Evolutionary conservation across 2,797 vertebrate species (phyloP).

Genomic region (Vultur gryphus): DNA sequence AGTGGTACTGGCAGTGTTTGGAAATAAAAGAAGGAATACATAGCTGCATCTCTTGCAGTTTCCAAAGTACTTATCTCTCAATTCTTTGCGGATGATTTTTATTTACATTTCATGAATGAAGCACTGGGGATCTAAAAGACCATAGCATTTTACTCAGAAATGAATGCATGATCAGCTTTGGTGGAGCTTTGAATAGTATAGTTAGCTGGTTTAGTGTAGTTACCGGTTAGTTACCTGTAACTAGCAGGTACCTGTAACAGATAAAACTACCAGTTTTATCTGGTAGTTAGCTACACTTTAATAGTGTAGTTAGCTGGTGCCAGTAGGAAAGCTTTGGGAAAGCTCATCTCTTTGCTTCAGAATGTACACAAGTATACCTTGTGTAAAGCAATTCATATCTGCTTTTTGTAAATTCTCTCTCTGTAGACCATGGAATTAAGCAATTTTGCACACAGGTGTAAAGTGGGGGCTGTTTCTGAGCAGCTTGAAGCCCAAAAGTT

Average conservation of each 20-base stretch:
- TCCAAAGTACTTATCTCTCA: not conserved
- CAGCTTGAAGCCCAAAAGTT: not conserved
- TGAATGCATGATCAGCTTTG: not conserved
- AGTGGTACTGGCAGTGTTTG: not conserved
- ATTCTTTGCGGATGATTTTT: not conserved
- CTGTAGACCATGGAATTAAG: not conserved
- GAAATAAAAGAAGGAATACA: not conserved
- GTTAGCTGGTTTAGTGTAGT: not conserved
- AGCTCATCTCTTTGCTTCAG: not conserved
- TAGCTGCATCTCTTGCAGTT: not conserved
- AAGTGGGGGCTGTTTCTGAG: not conserved
- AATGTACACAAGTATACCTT: not conserved
- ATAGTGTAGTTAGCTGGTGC: not conserved
- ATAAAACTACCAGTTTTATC: not conserved
- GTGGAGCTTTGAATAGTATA: not conserved
- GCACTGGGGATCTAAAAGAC: not conserved
- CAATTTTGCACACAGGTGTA: not conserved
- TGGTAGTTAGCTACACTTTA: not conserved
- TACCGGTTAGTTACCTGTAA: not conserved
- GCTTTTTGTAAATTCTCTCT: not conserved
- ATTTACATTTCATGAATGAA: not conserved
- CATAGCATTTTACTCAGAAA: not conserved
- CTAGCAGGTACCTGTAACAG: too few species aligned
- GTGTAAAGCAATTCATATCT: not conserved
- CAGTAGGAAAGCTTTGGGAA: not conserved